Conservation (phyloP, 1,140 invertebrate genomes). For the Trichonephila clavata region DNA sequence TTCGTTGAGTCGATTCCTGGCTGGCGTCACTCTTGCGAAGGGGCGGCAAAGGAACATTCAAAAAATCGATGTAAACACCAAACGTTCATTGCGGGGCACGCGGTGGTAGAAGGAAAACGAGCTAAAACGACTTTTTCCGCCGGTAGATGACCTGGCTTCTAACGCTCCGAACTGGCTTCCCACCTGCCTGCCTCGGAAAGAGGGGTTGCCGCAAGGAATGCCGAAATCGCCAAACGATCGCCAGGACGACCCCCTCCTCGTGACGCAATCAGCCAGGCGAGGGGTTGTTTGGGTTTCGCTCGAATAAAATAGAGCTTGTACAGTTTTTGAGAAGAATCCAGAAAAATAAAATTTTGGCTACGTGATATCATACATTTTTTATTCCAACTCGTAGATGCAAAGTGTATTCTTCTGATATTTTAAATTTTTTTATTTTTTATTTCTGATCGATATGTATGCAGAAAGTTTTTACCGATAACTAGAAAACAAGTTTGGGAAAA, state of each 20-base stretch:
- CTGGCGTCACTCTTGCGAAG: neutral
- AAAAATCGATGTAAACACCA: conserved; percentile 52
- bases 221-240: conserved; percentile 58
- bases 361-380: too few species aligned
- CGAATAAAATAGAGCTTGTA: neutral
- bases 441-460: too few species aligned
- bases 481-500: too few species aligned
- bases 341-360: too few species aligned
- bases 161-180: conserved; percentile 55
- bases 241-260: neutral
- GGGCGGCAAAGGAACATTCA: conserved; percentile 7
- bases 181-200: conserved; percentile 42
- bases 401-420: too few species aligned
- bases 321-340: neutral
- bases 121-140: conserved; percentile 30
- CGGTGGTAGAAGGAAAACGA: neutral
- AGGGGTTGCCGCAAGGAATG: conserved; percentile 43
- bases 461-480: too few species aligned
- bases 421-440: too few species aligned
- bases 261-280: neutral
- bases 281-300: neutral
- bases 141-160: conserved; percentile 63
- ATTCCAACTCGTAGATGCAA: too few species aligned
- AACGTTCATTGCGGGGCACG: neutral
- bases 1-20: neutral